A percentile compares a stretch with the other conserved stretches of the same genome.
Conservation (phyloP, 2,888 invertebrate species). For the Mellilla xanthometata region DNA sequence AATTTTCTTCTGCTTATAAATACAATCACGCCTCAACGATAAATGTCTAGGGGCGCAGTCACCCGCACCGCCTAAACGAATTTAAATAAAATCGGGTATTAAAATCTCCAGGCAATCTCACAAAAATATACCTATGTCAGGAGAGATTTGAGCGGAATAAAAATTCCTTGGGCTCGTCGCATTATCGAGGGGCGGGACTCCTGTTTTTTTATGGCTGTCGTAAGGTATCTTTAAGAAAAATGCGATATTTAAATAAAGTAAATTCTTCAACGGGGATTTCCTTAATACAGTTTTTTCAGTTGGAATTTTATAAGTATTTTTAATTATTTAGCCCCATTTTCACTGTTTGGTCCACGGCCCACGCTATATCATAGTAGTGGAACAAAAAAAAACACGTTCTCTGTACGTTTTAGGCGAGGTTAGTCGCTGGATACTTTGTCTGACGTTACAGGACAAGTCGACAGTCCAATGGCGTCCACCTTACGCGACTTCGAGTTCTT, state of each 20-base stretch:
- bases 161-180: conserved; percentile 79
- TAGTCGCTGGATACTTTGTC: too few relatives aligned
- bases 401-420: too few relatives aligned
- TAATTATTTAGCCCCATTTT: conserved; percentile 38
- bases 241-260: conserved; percentile 82
- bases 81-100: conserved; percentile 81
- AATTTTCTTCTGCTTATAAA: conserved; percentile 64
- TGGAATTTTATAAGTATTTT: conserved; percentile 71
- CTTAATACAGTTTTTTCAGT: conserved; percentile 68
- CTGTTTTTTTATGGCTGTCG: conserved; percentile 83
- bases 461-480: too few relatives aligned
- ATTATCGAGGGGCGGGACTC: conserved; percentile 77
- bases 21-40: conserved; percentile 75
- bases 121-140: conserved; percentile 81
- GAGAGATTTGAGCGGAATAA: conserved; percentile 81
- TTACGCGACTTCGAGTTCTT: too few relatives aligned
- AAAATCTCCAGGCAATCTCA: conserved; percentile 78
- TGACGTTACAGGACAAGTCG: too few relatives aligned
- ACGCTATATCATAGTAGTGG: too few relatives aligned
- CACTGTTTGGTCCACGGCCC: too few relatives aligned
- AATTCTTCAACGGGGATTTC: conserved; percentile 73
- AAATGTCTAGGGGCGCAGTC: conserved; percentile 73
- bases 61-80: conserved; percentile 76
- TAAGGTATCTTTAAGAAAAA: conserved; percentile 82
- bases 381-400: too few relatives aligned